Evolutionary conservation across 2,797 vertebrate genomes (phyloP), one percentile per base, ranked within the genome.

Genomic region (Gambusia yucatana): DNA sequence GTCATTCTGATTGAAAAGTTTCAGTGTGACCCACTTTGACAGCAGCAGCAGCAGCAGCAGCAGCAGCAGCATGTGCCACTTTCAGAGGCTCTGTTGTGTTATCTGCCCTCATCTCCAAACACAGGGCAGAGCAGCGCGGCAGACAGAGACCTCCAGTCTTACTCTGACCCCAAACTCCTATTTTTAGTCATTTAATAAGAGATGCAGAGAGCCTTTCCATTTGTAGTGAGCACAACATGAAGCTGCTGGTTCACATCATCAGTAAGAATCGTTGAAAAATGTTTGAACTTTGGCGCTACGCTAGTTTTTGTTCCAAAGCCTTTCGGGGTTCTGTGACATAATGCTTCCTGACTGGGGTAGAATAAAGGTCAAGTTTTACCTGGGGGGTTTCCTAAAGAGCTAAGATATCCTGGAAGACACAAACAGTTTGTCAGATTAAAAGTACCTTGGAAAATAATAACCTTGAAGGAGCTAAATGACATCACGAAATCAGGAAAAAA

Each of bases 71-170:
- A 59, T 33, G 41, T 73, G 77, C 10, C 61, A 30, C 82, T 81
- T 82, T 82, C 83, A 80, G 78, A 81, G 80, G 77, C 79, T 89
- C 48, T 6, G 72, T 65, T 88, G 73, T 72, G 82, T 86, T 88
- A 92, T 93, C 85, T 81, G 50, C 28, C 59, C 57, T 91, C 85
- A 89, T 90, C 88, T 86, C 78, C 78, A 73, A 86, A 89, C 69
- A 80, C 81, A 89, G 78, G 84, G 72, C 76, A 80, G 63, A 41
- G 39, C 63, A 43, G 85, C 79, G 50, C 74, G 77, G 83, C 80
- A 41, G 36, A 77, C 55, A 63, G 59, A 71, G 10, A 52, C 78
- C 84, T 84, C 84, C 84, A 83, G 87, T 86, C 91, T 89, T 78
- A 82, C 81, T 72, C 71, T 72, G 77, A 52, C 78, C 80, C 74